Evolutionary conservation across 2,797 vertebrate genomes (phyloP).

Genomic region (Sebastes jordani): DNA sequence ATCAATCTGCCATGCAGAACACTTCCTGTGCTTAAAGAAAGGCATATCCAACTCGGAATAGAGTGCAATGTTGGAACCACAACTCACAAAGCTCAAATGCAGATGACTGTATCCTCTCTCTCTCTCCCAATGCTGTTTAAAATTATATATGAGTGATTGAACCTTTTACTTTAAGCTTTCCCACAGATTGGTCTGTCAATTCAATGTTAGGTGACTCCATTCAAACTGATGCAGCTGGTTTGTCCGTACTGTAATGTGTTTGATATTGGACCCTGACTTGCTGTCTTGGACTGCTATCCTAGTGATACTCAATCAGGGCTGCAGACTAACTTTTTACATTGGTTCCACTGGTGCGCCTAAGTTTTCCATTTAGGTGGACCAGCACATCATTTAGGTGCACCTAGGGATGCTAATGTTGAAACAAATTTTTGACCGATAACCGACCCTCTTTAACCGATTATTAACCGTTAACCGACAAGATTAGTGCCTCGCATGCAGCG

Average conservation of each 20-base stretch:
- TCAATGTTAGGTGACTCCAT: not conserved
- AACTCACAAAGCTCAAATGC: not conserved
- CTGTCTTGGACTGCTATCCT: not conserved
- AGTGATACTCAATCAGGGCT: not conserved
- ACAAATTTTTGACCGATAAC: too few species aligned
- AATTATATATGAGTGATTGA: not conserved
- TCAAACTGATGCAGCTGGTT: not conserved
- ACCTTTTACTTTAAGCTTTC: not conserved
- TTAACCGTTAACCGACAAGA: too few species aligned
- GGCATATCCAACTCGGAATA: not conserved
- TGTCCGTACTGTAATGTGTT: not conserved
- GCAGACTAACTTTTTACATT: too few species aligned
- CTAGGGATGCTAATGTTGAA: too few species aligned
- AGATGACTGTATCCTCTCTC: not conserved
- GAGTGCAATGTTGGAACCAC: not conserved
- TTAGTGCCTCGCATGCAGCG: too few species aligned
- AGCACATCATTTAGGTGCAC: too few species aligned
- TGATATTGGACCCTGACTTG: not conserved
- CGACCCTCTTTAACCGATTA: too few species aligned
- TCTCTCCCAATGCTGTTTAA: not conserved
- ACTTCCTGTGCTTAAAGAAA: constrained; percentile 8
- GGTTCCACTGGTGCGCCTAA: too few species aligned
- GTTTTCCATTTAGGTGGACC: too few species aligned
- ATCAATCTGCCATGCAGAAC: not conserved
- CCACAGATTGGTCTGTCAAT: not conserved